Percentiles rank a stretch among this genome's conserved stretches.
phyloP scores from a whole-genome alignment of 2,888 invertebrate genomes.

The Smittia aterrima region DNA sequence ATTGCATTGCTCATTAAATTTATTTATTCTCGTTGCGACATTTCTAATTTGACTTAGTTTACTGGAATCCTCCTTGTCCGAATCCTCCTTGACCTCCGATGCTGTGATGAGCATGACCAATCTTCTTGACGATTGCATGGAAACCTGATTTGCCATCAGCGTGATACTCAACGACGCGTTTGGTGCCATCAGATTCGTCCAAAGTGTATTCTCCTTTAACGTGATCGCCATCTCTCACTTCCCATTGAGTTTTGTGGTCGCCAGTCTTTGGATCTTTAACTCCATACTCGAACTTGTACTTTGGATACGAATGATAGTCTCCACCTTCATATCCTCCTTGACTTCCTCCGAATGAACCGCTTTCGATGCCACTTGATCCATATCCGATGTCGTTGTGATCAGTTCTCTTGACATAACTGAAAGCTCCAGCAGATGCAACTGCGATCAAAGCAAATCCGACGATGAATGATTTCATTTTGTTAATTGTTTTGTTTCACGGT shows the following conservation, averaged over 20 bases:
- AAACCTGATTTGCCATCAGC: constrained; percentile 56
- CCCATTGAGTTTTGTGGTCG: constrained; percentile 56
- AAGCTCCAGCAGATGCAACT: neutral
- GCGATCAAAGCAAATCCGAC: neutral
- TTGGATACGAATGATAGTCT: constrained; percentile 48
- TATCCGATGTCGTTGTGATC: neutral
- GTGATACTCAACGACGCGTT: constrained; percentile 55
- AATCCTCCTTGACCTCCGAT: neutral
- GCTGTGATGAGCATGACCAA: constrained; percentile 49
- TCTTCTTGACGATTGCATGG: constrained; percentile 55
- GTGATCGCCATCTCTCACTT: constrained; percentile 57
- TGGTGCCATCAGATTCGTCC: constrained; percentile 53
- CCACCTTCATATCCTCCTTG: neutral
- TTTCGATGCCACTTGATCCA: neutral
- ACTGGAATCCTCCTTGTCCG: too few species aligned
- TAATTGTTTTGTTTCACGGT: too few species aligned
- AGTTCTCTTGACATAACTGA: neutral
- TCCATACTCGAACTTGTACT: constrained; percentile 55
- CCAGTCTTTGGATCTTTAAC: constrained; percentile 56
- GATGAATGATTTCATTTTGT: too few species aligned
- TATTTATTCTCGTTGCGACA: neutral
- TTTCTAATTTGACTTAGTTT: too few species aligned
- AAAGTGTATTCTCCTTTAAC: constrained; percentile 52
- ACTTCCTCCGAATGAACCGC: neutral
- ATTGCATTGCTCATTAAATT: neutral